Evolutionary conservation across 2,888 invertebrate genomes (phyloP).

Genomic region (Hemicrepidius hirtus): DNA sequence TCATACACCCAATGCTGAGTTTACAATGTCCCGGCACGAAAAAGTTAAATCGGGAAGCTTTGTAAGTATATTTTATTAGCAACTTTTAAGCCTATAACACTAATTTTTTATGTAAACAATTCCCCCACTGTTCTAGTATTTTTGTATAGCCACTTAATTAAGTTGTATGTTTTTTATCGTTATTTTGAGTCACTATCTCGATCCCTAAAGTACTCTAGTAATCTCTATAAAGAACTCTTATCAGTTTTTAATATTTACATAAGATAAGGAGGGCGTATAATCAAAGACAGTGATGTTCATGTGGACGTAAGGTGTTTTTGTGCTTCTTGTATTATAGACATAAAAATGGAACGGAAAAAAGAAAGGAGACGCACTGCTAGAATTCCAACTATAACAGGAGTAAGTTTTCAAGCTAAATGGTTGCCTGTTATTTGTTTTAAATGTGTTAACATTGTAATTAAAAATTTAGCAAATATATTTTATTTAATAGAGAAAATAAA

Average conservation of each 20-base stretch:
- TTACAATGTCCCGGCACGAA: conserved; percentile 78
- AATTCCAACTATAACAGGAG: conserved; percentile 41
- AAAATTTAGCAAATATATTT: too few relatives aligned
- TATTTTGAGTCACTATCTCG: neutral
- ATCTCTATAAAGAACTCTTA: conserved; percentile 26
- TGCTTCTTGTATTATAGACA: neutral
- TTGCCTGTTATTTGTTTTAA: too few relatives aligned
- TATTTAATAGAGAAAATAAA: too few relatives aligned
- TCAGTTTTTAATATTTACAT: conserved; percentile 36
- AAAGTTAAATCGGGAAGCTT: conserved; percentile 78
- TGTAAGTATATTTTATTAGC: conserved; percentile 73
- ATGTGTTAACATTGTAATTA: too few relatives aligned
- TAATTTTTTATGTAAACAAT: neutral
- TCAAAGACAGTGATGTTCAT: conserved; percentile 4
- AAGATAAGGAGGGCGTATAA: conserved; percentile 36
- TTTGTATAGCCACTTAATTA: too few relatives aligned
- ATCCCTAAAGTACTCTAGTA: neutral
- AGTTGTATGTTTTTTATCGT: too few relatives aligned
- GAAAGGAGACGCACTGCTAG: conserved; percentile 20
- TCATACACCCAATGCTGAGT: conserved; percentile 37
- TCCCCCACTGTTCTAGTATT: too few relatives aligned
- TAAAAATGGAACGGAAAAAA: conserved; percentile 28
- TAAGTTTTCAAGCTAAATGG: conserved; percentile 28
- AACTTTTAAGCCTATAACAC: neutral
- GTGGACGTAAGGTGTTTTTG: neutral